Conservation (phyloP, 2,797 vertebrate species). For the Onychomys torridus region DNA sequence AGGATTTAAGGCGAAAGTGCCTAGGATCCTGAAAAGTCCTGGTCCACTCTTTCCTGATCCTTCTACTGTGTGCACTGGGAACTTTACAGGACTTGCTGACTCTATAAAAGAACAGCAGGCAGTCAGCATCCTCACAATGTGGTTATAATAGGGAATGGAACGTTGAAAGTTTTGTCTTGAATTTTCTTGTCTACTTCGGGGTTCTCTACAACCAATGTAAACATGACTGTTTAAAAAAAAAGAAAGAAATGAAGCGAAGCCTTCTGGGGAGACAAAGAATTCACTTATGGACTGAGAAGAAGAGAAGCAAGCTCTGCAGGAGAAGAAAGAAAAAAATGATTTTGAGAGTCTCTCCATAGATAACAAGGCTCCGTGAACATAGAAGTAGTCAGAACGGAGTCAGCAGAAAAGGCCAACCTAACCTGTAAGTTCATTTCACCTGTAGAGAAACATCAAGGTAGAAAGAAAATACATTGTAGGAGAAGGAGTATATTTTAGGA, state of each 20-base stretch:
- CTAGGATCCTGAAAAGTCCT: neutral
- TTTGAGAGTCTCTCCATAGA: neutral
- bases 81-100: neutral
- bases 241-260: neutral
- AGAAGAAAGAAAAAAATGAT: neutral
- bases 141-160: neutral
- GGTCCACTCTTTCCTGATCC: neutral
- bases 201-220: neutral
- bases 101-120: slow-evolving; percentile 35
- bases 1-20: neutral
- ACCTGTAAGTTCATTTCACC: neutral
- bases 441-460: neutral
- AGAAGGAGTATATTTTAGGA: neutral
- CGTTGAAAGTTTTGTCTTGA: neutral
- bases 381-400: neutral
- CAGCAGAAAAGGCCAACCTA: neutral
- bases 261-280: neutral
- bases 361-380: neutral
- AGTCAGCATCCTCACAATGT: neutral
- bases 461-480: neutral
- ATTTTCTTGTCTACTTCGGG: neutral
- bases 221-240: neutral
- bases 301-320: neutral
- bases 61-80: neutral
- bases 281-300: neutral